These are phyloP conservation scores for Pseudochirops cupreus DNA, from an alignment of 2,797 vertebrate species.

Conservation along the genomic window DNA sequence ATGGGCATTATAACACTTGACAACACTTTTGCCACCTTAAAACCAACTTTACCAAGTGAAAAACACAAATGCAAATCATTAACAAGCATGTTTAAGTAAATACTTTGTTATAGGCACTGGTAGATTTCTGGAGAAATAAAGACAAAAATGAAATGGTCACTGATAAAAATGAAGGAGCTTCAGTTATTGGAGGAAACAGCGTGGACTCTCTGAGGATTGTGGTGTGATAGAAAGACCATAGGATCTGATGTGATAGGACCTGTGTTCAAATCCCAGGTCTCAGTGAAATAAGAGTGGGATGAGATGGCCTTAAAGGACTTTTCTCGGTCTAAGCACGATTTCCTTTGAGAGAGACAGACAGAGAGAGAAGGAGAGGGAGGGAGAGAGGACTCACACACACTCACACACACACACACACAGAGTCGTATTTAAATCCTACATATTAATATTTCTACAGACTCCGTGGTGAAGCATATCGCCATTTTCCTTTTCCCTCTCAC, in stretches of 20 bases:
- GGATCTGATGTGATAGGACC: not conserved
- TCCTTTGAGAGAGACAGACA: not conserved
- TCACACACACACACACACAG: too few relatives aligned
- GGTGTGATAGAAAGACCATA: not conserved
- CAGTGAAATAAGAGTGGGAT: slow-evolving; percentile 11
- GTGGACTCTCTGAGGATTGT: not conserved
- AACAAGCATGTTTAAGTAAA: not conserved
- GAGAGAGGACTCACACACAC: not conserved
- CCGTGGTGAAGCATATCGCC: not conserved
- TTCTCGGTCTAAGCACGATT: not conserved
- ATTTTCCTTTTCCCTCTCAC: slow-evolving; percentile 22
- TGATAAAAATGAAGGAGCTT: not conserved
- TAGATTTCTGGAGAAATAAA: not conserved
- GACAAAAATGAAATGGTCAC: not conserved
- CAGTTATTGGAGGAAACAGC: not conserved
- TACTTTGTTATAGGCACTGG: not conserved
- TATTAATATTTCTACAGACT: not conserved
- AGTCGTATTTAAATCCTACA: not conserved
- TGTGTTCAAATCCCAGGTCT: not conserved
- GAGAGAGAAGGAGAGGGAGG: rapidly evolving
- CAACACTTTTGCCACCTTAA: not conserved
- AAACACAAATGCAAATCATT: not conserved
- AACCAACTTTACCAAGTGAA: not conserved
- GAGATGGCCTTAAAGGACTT: not conserved
- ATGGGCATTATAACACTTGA: not conserved